phyloP scores from a whole-genome alignment of 2,113 vertebrate genomes.

The Onychorhynchus coronatus region DNA sequence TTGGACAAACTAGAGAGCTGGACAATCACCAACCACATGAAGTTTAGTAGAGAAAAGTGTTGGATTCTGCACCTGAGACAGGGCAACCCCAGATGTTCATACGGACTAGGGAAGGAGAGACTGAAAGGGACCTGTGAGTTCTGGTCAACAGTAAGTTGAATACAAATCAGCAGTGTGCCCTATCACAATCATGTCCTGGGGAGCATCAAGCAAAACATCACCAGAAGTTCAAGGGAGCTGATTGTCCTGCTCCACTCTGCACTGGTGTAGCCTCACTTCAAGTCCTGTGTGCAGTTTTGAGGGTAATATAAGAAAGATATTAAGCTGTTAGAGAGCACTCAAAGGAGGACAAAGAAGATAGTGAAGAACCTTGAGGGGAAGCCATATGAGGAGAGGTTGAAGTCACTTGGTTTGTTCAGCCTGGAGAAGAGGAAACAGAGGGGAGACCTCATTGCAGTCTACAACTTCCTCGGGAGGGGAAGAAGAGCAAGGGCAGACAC shows the following conservation, averaged over 20 bases:
- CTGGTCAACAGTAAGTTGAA: not conserved
- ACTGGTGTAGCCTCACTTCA: not conserved
- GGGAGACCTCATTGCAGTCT: not conserved
- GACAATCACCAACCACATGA: not conserved
- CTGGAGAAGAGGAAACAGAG: not conserved
- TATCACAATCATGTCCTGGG: not conserved
- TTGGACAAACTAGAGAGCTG: not conserved
- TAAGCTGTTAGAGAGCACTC: not conserved
- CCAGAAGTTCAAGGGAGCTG: not conserved
- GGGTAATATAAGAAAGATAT: too few species aligned
- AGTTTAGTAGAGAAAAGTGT: not conserved
- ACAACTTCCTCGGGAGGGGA: not conserved
- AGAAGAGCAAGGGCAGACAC: not conserved
- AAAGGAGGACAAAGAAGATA: not conserved
- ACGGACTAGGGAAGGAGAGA: not conserved
- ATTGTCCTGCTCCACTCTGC: not conserved
- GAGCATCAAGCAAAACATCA: not conserved
- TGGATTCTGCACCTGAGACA: not conserved
- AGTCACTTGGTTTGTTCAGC: not conserved
- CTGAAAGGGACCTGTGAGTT: not conserved
- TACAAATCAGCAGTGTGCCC: not conserved
- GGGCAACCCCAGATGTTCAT: not conserved
- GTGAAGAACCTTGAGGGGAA: not conserved
- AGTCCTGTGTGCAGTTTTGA: not conserved
- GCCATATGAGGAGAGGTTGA: not conserved